Conservation (phyloP, 2,113 vertebrate genomes). For the Mugil cephalus region DNA sequence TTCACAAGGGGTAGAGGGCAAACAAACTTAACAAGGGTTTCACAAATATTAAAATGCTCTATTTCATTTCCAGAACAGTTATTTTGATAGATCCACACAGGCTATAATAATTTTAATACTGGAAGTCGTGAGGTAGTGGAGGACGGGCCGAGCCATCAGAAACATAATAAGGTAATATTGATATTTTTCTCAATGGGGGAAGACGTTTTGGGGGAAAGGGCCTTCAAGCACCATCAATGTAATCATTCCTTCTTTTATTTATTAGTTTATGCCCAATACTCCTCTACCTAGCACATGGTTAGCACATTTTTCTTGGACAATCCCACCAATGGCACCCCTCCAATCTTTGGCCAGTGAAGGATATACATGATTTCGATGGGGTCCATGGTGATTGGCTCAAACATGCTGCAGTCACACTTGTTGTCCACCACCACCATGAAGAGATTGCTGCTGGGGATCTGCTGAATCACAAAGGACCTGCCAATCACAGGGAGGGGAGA, state of each 20-base stretch:
- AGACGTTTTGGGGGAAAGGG: not conserved
- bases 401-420: constrained; percentile 91
- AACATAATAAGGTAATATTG: constrained; percentile 28
- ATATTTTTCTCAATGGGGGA: constrained; percentile 8
- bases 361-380: constrained; percentile 99
- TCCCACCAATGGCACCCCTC: not conserved
- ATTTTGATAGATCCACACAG: constrained; percentile 21
- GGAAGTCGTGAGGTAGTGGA: constrained; percentile 38
- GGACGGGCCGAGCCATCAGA: constrained; percentile 16
- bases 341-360: constrained; percentile 79
- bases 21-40: constrained; percentile 43
- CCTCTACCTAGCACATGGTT: not conserved
- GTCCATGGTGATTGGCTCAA: constrained; percentile 95
- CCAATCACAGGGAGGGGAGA: constrained; percentile 63
- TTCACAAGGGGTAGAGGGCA: constrained; percentile 39
- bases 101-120: constrained; percentile 35
- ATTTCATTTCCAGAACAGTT: constrained; percentile 33
- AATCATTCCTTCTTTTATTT: not conserved
- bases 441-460: constrained; percentile 98
- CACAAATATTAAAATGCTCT: constrained; percentile 56
- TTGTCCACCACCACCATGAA: constrained; percentile 99
- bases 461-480: constrained; percentile 99
- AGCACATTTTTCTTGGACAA: not conserved
- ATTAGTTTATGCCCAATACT: not conserved
- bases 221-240: not conserved